These are phyloP conservation scores for Mesoclemmys tuberculata DNA, from an alignment of 2,113 vertebrate genomes.

Conservation along the genomic window DNA sequence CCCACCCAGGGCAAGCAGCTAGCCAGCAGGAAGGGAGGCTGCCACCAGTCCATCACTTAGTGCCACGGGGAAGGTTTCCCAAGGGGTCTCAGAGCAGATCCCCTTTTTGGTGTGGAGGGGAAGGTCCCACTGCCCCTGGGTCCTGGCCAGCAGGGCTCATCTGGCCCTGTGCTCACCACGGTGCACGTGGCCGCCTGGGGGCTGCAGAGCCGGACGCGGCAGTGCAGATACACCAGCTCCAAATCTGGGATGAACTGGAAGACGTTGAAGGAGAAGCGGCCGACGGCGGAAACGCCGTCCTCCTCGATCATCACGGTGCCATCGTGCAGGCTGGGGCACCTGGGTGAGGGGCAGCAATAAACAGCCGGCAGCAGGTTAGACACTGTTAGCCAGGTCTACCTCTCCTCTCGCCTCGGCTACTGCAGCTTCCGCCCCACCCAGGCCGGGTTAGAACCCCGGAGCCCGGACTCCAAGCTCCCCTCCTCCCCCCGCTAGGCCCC, in stretches of 20 bases:
- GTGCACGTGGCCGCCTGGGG: slow-evolving; percentile 46
- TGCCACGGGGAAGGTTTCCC: no score
- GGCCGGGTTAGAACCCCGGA: background rate
- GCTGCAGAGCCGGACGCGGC: slow-evolving; percentile 73
- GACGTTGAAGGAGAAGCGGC: slow-evolving; percentile 77
- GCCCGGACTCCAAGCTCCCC: background rate
- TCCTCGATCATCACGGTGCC: slow-evolving; percentile 64
- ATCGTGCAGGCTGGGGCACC: slow-evolving; percentile 73
- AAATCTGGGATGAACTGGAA: slow-evolving; percentile 65
- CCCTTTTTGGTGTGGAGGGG: background rate
- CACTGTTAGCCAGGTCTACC: background rate
- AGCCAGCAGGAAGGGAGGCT: no score
- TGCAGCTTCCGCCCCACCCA: background rate
- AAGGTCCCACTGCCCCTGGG: background rate
- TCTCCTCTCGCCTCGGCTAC: background rate
- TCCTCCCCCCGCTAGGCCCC: background rate
- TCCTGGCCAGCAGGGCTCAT: no score
- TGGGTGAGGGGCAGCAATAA: background rate
- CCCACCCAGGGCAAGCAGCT: background rate
- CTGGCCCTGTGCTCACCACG: slow-evolving; percentile 15
- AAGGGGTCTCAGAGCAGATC: background rate
- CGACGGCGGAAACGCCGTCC: slow-evolving; percentile 66
- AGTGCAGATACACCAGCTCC: slow-evolving; percentile 73
- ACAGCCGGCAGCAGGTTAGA: background rate
- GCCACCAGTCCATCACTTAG: no score